Base-by-base conservation (phyloP, 2,113 vertebrate species). In the Thamnaconus septentrionalis region DNA sequence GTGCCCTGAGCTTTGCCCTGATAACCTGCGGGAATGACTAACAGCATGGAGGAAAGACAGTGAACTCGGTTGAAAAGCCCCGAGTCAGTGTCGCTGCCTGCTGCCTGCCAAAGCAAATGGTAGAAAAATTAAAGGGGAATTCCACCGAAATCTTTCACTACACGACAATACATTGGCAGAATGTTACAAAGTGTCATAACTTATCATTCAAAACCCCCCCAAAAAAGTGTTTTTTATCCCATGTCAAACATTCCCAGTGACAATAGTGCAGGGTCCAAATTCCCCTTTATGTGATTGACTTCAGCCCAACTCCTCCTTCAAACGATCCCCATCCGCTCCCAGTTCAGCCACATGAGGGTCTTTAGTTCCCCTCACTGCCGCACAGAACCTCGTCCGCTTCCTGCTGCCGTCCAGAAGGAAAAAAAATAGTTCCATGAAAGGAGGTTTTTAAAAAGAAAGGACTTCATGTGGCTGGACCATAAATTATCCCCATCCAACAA, bases 1-100 rank as follows among this genome's bases (percentile, higher is more conserved):
- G 18, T 31, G 18, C 18, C 18, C 18, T 31, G 18, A 31, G 18
- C 18, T 31, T 31, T 31, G 83, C 88, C 91, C 89, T 91, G 85
- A 80, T 93, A 89, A 89, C 85, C 90, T 90, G 85, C 93, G 93
- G 90, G 93, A 96, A 96, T 96, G 96, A 79, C 90, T 91, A 76
- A 89, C 92, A 93, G 95, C 96, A 96, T 84, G 96, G 85, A 87
- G 73, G 79, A 41, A 45, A 8, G 41, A 7, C 71, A 49, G 6
- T 31, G 18, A 31, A 31, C 18, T 31, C 2, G 18, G 18, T 31
- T 31, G 18, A 31, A 31, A 31, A 31, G 18, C 18, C 18, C 18
- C 18, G 18, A 31, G 18, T 31, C 18, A 31, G 18, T 12, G 18
- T 42, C 60, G 46, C 64, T 78, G 81, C 82, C 66, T 85, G 85